Conservation (phyloP, 2,888 invertebrate genomes). For the Eupithecia abbreviata region DNA sequence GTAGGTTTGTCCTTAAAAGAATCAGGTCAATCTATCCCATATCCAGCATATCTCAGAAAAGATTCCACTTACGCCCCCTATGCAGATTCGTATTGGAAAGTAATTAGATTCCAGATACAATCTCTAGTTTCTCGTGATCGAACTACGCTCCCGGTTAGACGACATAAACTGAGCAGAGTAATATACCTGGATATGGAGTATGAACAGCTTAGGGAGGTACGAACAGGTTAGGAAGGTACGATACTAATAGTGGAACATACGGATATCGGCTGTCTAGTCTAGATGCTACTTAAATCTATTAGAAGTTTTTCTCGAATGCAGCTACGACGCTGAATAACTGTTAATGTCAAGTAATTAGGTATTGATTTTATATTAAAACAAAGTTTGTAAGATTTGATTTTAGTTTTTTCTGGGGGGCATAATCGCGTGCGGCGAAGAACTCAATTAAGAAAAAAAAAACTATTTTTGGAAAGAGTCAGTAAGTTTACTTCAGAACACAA, state of each 20-base stretch:
- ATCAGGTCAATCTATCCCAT: not conserved
- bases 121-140: constrained; percentile 30
- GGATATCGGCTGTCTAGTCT: too few species aligned
- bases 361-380: too few species aligned
- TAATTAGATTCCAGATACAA: constrained; percentile 43
- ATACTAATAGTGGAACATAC: too few species aligned
- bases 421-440: too few species aligned
- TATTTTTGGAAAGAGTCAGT: not conserved
- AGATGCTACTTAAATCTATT: not conserved
- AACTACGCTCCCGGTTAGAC: constrained; percentile 20
- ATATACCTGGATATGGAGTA: not conserved
- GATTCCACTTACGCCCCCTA: constrained; percentile 15
- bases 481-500: not conserved
- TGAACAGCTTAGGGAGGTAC: not conserved
- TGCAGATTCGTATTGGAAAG: constrained; percentile 40
- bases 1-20: not conserved
- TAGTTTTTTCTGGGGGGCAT: too few species aligned
- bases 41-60: constrained; percentile 1
- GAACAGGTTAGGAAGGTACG: not conserved
- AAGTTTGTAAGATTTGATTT: too few species aligned
- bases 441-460: not conserved
- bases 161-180: constrained; percentile 14
- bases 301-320: too few species aligned
- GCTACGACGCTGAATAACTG: too few species aligned
- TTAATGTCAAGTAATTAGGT: too few species aligned